Conservation (phyloP, 2,888 invertebrate species). For the Anaspis maculata region DNA sequence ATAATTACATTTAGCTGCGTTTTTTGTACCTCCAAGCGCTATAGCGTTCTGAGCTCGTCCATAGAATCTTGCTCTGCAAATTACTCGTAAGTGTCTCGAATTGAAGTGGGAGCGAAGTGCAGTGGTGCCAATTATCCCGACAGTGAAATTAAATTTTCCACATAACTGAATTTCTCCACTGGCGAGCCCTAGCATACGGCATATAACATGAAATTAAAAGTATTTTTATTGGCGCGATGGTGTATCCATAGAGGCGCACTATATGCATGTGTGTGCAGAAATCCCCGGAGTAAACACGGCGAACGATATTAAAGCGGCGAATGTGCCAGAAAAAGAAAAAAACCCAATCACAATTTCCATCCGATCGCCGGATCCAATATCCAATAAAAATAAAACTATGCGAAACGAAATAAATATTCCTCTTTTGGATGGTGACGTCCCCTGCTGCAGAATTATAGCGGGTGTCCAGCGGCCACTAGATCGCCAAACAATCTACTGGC, state of each 20-base stretch:
- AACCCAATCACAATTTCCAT: constrained; percentile 31
- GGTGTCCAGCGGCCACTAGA: constrained; percentile 39
- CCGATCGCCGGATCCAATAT: constrained; percentile 37
- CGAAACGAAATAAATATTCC: constrained; percentile 38
- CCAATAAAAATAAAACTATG: constrained; percentile 39
- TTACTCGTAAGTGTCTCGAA: no score
- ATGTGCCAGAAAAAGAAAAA: no score
- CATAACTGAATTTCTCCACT: not conserved
- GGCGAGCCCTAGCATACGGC: not conserved
- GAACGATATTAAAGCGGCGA: constrained; percentile 32
- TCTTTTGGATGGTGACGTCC: constrained; percentile 30
- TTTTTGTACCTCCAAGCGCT: no score
- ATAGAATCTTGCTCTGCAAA: no score
- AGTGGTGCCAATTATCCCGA: no score
- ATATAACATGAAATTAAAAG: constrained; percentile 23
- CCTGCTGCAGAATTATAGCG: constrained; percentile 39
- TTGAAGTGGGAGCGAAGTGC: no score
- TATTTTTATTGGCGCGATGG: constrained; percentile 27
- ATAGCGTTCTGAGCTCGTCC: no score
- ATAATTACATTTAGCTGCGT: no score
- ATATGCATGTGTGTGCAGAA: constrained; percentile 26
- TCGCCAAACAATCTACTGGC: constrained; percentile 42
- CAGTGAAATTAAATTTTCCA: constrained; percentile 2
- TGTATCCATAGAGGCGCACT: no score
- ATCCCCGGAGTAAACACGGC: constrained; percentile 31